Percentiles rank a stretch among this genome's conserved stretches.
Conservation (phyloP, 2,888 invertebrate species). For the Troides oblongomaculatus region DNA sequence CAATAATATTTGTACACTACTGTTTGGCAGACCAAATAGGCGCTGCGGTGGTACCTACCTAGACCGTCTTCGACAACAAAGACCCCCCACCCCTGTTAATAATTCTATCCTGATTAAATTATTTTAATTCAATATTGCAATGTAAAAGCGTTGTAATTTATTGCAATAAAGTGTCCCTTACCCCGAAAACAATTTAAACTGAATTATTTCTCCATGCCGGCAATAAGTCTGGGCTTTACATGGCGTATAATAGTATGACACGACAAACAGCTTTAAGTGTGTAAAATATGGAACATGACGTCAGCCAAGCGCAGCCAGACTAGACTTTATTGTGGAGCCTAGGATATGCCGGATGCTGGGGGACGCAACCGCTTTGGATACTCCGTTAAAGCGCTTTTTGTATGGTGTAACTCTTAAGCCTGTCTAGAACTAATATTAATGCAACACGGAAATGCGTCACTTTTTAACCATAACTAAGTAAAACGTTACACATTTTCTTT, state of each 20-base stretch:
- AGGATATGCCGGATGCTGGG: conserved; percentile 57
- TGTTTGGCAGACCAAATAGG: no score
- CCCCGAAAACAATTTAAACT: conserved; percentile 73
- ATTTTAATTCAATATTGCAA: conserved; percentile 57
- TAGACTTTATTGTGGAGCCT: conserved; percentile 64
- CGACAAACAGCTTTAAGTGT: conserved; percentile 80
- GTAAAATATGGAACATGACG: conserved; percentile 75
- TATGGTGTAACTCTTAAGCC: conserved; percentile 16
- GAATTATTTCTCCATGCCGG: conserved; percentile 68
- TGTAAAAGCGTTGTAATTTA: conserved; percentile 65
- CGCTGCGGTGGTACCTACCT: conserved; percentile 12
- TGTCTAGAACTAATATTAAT: not conserved
- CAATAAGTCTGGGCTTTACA: conserved; percentile 76
- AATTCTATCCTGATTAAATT: conserved; percentile 53
- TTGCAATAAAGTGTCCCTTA: conserved; percentile 63
- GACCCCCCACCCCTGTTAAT: conserved; percentile 36
- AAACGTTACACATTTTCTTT: not conserved
- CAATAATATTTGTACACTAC: no score
- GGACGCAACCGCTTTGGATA: conserved; percentile 40
- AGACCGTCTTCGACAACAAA: no score
- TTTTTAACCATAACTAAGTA: not conserved
- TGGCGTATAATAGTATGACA: conserved; percentile 78
- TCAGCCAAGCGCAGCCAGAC: conserved; percentile 68
- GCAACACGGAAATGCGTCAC: not conserved
- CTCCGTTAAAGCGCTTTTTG: conserved; percentile 31